These are phyloP conservation scores for Calidris pugnax DNA, from an alignment of 2,113 vertebrate species.

Conservation along the genomic window DNA sequence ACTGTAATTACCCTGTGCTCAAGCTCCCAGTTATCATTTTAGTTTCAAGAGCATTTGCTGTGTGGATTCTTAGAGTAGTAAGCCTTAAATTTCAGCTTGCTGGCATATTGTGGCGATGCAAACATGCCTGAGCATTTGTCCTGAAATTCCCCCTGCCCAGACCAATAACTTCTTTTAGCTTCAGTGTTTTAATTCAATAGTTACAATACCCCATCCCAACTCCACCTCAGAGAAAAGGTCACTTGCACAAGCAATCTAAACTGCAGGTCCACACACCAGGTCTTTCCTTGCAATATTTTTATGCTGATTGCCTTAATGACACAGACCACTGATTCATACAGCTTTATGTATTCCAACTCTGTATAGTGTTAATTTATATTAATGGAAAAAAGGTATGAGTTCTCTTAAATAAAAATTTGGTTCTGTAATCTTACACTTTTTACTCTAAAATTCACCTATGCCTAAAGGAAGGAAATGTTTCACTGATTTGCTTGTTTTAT, in stretches of 20 bases:
- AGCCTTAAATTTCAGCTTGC: not conserved
- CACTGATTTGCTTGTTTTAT: not conserved
- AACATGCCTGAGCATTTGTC: not conserved
- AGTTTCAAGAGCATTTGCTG: slow-evolving; percentile 33
- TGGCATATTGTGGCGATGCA: not conserved
- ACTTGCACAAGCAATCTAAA: not conserved
- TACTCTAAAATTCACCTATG: not conserved
- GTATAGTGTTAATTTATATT: slow-evolving; percentile 20
- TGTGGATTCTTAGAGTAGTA: not conserved
- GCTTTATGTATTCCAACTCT: slow-evolving; percentile 4
- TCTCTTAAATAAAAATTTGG: not conserved
- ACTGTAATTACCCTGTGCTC: slow-evolving; percentile 7
- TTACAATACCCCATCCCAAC: not conserved
- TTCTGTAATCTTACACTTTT: not conserved
- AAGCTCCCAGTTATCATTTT: not conserved
- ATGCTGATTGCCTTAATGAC: slow-evolving; percentile 4
- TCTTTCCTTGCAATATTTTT: not conserved
- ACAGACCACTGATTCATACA: not conserved
- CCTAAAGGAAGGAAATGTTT: not conserved
- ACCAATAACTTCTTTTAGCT: not conserved
- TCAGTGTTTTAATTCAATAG: not conserved
- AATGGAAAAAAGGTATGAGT: not conserved
- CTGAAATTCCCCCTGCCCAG: not conserved
- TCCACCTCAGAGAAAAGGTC: not conserved
- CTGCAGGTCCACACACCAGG: not conserved